These are phyloP conservation scores for Eilema depressum DNA, from an alignment of 2,888 invertebrate genomes.

Conservation along the genomic window DNA sequence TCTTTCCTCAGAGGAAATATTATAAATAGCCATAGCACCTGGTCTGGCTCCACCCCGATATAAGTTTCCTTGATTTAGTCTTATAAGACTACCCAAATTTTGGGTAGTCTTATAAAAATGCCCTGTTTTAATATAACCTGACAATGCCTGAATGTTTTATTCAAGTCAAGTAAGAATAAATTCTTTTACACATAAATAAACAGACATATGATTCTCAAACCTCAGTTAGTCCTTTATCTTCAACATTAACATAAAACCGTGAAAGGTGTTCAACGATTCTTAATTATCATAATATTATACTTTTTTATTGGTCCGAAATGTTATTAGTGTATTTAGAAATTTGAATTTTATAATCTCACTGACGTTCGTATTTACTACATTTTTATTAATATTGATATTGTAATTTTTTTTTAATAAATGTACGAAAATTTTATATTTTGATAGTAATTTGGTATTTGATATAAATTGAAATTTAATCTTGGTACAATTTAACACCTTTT, in stretches of 20 bases:
- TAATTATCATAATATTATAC: conserved; percentile 16
- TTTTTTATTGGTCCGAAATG: conserved; percentile 23
- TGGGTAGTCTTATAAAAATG: too few species aligned
- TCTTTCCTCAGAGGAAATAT: too few species aligned
- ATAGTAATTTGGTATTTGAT: too few species aligned
- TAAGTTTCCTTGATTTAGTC: too few species aligned
- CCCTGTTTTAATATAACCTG: too few species aligned
- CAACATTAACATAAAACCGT: background rate
- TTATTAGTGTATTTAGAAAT: conserved; percentile 73
- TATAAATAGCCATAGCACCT: too few species aligned
- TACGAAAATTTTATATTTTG: too few species aligned
- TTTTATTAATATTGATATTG: conserved; percentile 71
- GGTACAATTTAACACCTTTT: too few species aligned
- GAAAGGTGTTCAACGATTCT: conserved; percentile 20
- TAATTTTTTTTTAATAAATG: too few species aligned
- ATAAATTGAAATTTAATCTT: too few species aligned
- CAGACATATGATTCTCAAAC: background rate
- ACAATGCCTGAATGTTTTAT: background rate
- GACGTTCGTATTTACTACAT: conserved; percentile 78
- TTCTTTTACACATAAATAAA: background rate
- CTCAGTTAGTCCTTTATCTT: background rate
- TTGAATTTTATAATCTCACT: conserved; percentile 77
- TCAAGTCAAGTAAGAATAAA: background rate
- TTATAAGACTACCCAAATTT: too few species aligned
- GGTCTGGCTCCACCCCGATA: background rate